Evolutionary conservation across 2,888 invertebrate species (phyloP), one percentile per base, ranked within the genome.

Genomic region (Xestia xanthographa): DNA sequence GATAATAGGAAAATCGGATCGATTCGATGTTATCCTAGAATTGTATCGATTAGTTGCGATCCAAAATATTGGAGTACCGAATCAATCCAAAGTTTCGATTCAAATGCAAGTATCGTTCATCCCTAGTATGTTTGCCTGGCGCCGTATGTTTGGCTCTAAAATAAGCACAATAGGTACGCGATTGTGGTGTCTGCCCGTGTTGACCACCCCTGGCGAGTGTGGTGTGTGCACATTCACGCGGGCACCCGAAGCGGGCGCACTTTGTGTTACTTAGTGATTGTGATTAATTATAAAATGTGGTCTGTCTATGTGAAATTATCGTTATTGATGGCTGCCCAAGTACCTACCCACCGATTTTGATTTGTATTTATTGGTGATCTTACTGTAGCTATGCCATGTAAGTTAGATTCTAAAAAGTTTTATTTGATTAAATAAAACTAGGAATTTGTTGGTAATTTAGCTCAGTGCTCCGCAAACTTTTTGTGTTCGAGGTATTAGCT

Each of bases 121-220:
- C 26, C 26, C 26, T 56, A 26, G 26, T 17, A 62, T 14, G 38
- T 62, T 38, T 62, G 38, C 22, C 41, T 41, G 65, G 62, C 68
- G 26, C 56, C 58, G n/a, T 26, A 26, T 12, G 41, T 11, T 8
- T 43, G 38, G 48, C 58, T 67, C 60, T 86, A 69, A 83, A 75
- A 78, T 79, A 78, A 86, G 48, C 84, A 83, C 69, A 69, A 74
- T 63, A n/a, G n/a, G n/a, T n/a, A 69, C 69, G 38, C 58, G 50
- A 68, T 66, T 77, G 73, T 82, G 58, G 67, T 34, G 43, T 66
- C 63, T 77, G 43, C 53, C 83, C 26, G 38, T 78, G 58, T 86
- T 86, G 86, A 69, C 83, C 79, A 77, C 62, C 83, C 73, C 50
- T 62, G 71, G 62, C 53, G 67, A 72, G 43, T 83, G 65, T 38